phyloP scores from a whole-genome alignment of 2,113 vertebrate species.

The Lates calcarifer region DNA sequence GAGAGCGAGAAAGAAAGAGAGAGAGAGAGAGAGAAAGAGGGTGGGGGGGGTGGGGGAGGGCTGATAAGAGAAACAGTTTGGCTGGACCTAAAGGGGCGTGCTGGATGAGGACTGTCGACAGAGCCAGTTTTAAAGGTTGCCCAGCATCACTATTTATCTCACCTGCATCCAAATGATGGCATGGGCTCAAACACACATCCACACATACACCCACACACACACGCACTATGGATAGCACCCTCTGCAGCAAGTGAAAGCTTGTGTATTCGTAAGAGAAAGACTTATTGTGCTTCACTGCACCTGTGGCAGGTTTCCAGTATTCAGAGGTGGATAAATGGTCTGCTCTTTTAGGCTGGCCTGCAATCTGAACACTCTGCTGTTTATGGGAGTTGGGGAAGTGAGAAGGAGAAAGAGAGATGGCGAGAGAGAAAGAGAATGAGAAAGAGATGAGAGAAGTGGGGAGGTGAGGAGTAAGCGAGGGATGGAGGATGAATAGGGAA shows the following conservation, averaged over 20 bases:
- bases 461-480: conserved; percentile 49
- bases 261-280: conserved; percentile 62
- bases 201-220: conserved; percentile 29
- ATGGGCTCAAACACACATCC: conserved; percentile 40
- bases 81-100: conserved; percentile 33
- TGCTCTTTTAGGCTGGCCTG: conserved; percentile 59
- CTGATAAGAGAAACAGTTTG: conserved; percentile 51
- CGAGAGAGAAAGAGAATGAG: conserved; percentile 27
- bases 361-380: conserved; percentile 63
- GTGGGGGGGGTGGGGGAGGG: not conserved
- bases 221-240: conserved; percentile 16
- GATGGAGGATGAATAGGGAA: conserved; percentile 70
- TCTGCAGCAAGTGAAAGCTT: conserved; percentile 44
- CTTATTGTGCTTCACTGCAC: conserved; percentile 66
- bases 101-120: conserved; percentile 39
- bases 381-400: conserved; percentile 55
- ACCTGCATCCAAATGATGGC: conserved; percentile 52
- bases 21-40: not conserved
- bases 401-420: conserved; percentile 19
- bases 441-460: conserved; percentile 35
- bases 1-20: not conserved
- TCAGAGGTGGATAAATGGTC: conserved; percentile 68
- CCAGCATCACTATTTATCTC: conserved; percentile 53
- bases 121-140: conserved; percentile 62
- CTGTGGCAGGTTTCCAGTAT: conserved; percentile 74